Percentiles rank a stretch among this genome's conserved stretches.
phyloP scores from a whole-genome alignment of 1,140 invertebrate genomes.

The Samia ricini region DNA sequence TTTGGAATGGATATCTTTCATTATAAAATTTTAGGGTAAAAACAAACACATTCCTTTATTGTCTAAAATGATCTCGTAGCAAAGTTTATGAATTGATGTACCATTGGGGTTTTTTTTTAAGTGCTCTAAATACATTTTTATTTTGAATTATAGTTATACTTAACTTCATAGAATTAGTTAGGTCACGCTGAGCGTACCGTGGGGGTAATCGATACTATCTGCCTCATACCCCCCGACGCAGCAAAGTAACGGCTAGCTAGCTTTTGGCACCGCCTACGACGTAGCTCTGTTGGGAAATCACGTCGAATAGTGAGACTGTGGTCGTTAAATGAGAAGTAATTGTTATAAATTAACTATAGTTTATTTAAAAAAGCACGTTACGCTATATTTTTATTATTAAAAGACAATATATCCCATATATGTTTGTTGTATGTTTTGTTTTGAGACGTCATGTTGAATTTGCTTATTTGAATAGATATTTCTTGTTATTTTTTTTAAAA shows the following conservation, averaged over 20 bases:
- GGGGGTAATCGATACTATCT: slow-evolving; percentile 52
- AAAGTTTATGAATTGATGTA: too few relatives aligned
- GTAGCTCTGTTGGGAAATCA: slow-evolving; percentile 19
- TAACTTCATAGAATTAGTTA: slow-evolving; percentile 31
- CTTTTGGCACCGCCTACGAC: slow-evolving; percentile 48
- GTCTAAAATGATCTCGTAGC: too few relatives aligned
- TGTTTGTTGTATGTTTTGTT: background rate
- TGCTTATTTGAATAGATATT: too few relatives aligned
- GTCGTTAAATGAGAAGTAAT: background rate
- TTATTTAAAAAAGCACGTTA: background rate
- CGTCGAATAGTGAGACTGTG: slow-evolving; percentile 16
- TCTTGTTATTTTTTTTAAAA: too few relatives aligned
- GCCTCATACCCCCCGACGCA: slow-evolving; percentile 34
- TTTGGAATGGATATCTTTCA: slow-evolving; percentile 1
- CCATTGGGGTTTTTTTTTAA: too few relatives aligned
- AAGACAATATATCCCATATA: background rate
- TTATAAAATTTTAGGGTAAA: too few relatives aligned
- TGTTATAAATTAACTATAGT: background rate
- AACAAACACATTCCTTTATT: too few relatives aligned
- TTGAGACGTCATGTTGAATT: background rate
- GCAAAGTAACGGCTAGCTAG: slow-evolving; percentile 49
- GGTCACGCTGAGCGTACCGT: slow-evolving; percentile 36
- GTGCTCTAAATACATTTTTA: background rate
- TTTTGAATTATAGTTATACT: background rate
- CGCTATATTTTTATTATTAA: background rate